phyloP scores from a whole-genome alignment of 2,888 invertebrate species.

The Nephrotoma guestfalica region DNA sequence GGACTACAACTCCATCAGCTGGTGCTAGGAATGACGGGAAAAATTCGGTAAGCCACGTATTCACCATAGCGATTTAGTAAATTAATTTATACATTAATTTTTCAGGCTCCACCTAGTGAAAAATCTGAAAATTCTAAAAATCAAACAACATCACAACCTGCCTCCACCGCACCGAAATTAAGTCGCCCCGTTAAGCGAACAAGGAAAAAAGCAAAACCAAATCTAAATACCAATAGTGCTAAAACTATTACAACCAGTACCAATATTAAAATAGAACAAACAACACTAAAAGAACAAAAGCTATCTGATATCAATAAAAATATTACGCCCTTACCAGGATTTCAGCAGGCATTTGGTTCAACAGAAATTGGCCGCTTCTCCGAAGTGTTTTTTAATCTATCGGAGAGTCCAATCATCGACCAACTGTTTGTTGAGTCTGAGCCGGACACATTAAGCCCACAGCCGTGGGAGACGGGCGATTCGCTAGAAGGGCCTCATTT shows the following conservation, averaged over 20 bases:
- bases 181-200: not conserved
- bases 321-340: slow-evolving; percentile 52
- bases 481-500: slow-evolving; percentile 18
- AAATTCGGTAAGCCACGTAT: not conserved
- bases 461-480: slow-evolving; percentile 18
- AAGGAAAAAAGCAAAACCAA: not conserved
- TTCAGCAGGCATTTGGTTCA: slow-evolving; percentile 74
- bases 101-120: not conserved
- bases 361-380: slow-evolving; percentile 76
- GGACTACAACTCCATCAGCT: not conserved
- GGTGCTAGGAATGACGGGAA: not conserved
- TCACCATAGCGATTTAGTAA: not conserved
- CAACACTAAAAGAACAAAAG: not conserved
- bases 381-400: slow-evolving; percentile 40
- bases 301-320: slow-evolving; percentile 16
- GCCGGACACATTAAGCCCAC: slow-evolving; percentile 17
- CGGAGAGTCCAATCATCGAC: slow-evolving; percentile 19
- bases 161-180: not conserved
- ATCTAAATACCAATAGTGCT: not conserved
- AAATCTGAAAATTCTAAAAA: not conserved
- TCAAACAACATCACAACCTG: not conserved
- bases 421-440: slow-evolving; percentile 18
- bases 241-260: not conserved
- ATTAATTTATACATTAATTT: not conserved
- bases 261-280: not conserved